A percentile compares a stretch with the other conserved stretches of the same genome.
These are phyloP conservation scores for Philereme transversata DNA, from an alignment of 2,888 invertebrate genomes.

Conservation along the genomic window DNA sequence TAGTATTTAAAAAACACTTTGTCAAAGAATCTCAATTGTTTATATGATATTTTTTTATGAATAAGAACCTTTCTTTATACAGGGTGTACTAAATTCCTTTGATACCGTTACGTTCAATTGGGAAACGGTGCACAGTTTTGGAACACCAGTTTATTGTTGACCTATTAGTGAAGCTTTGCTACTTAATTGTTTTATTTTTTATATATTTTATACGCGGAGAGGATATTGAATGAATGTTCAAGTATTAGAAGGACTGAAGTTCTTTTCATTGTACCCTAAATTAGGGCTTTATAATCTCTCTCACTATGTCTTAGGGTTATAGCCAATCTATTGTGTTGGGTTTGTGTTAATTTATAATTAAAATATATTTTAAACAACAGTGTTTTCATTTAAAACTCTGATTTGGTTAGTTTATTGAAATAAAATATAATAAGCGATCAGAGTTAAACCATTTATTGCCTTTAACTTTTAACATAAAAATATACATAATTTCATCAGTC, in stretches of 20 bases:
- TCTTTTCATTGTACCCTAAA: slow-evolving; percentile 83
- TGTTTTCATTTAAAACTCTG: slow-evolving; percentile 1
- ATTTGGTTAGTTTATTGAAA: too few species aligned
- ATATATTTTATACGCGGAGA: slow-evolving; percentile 37
- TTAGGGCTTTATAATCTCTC: slow-evolving; percentile 81
- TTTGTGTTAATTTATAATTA: slow-evolving; percentile 81
- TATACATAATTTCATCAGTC: slow-evolving; percentile 68
- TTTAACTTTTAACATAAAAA: slow-evolving; percentile 50
- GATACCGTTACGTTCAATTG: not conserved
- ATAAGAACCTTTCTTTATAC: slow-evolving; percentile 4
- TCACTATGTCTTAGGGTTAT: slow-evolving; percentile 69
- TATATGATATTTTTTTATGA: slow-evolving; percentile 4
- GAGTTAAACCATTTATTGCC: slow-evolving; percentile 33
- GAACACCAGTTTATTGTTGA: not conserved
- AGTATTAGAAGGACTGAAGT: slow-evolving; percentile 82
- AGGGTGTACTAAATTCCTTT: not conserved
- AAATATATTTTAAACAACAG: slow-evolving; percentile 74
- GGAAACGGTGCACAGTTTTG: not conserved
- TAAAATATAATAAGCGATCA: too few species aligned
- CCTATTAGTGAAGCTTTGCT: slow-evolving; percentile 21
- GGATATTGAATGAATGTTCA: slow-evolving; percentile 61
- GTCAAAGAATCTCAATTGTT: slow-evolving; percentile 5
- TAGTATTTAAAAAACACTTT: slow-evolving; percentile 11
- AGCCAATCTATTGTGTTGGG: slow-evolving; percentile 82
- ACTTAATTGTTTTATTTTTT: slow-evolving; percentile 42